Evolutionary conservation across 2,888 invertebrate genomes (phyloP), one percentile per base, ranked within the genome.

Genomic region (Drosophila quinaria): DNA sequence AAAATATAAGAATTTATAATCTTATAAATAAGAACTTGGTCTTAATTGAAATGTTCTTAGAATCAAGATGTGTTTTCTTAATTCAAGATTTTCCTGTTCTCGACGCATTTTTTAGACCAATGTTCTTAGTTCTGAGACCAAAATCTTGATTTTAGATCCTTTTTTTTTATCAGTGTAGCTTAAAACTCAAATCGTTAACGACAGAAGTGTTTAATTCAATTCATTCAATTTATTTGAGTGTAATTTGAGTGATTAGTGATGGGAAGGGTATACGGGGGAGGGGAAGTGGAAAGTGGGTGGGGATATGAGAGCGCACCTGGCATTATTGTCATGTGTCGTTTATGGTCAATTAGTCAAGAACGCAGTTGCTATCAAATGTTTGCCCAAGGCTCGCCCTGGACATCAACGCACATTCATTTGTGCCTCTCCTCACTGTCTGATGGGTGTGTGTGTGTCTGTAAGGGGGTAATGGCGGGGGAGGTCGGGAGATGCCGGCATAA

Each of bases 321-420:
- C 80, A 74, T 76, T 74, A 79, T 79, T 76, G 80, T 74, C 61
- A 44, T 55, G 50, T 74, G 69, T 61, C 74, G 74, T 63, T 61
- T 74, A 64, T 29, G 64, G 79, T 76, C 79, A 76, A 76, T 76
- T 76, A 76, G 75, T 50, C 47, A 52, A 41, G 64, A 63, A 61
- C 46, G 52, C 56, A 60, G 58, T 47, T 49, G 74, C 51, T 78
- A 64, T 71, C 60, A 64, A 65, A 58, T 64, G 64, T 70, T 70
- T 56, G 62, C 51, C 74, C 64, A 75, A 61, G 74, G 79, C 72
- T 64, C 42, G 56, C 10, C 55, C 56, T 33, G 42, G 59, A 56
- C 63, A 35, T 42, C 41, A 58, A 51, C 58, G 50, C 46, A 31
- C 64, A 71, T 56, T 49, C 61, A 41, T 19, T 46, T 41, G 31